Evolutionary conservation across 2,113 vertebrate species (phyloP).

Genomic region (Melanotaenia duboulayi): DNA sequence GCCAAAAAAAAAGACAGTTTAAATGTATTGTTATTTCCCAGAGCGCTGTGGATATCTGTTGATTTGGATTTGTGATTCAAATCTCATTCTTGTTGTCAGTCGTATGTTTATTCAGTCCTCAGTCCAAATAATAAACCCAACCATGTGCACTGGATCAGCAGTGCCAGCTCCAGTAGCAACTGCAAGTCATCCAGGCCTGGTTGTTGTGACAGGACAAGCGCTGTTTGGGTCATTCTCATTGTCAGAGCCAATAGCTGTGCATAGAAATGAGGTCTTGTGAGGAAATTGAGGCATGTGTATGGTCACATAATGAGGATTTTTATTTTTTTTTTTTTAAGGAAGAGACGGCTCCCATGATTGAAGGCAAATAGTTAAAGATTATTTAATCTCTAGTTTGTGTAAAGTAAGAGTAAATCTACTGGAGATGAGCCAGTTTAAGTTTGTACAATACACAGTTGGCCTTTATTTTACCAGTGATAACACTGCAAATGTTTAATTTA

Average conservation of each 20-base stretch:
- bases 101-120: slow-evolving; percentile 17
- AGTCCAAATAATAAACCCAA: slow-evolving; percentile 38
- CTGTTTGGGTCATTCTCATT: slow-evolving; percentile 19
- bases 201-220: slow-evolving; percentile 59
- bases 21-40: slow-evolving; percentile 20
- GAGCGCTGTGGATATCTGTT: slow-evolving; percentile 9
- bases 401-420: neutral
- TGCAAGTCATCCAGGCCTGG: slow-evolving; percentile 29
- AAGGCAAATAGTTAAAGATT: neutral
- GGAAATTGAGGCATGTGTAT: slow-evolving; percentile 1
- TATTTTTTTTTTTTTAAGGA: neutral
- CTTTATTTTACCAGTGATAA: slow-evolving; percentile 32
- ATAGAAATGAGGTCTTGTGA: slow-evolving; percentile 31
- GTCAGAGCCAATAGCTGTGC: slow-evolving; percentile 44
- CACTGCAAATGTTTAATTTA: slow-evolving; percentile 46
- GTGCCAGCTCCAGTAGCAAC: slow-evolving; percentile 57
- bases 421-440: neutral
- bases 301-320: neutral
- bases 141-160: slow-evolving; percentile 12
- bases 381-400: neutral
- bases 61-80: slow-evolving; percentile 27
- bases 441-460: slow-evolving; percentile 19
- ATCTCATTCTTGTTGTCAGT: slow-evolving; percentile 16
- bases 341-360: neutral
- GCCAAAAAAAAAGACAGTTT: slow-evolving; percentile 10